Base-by-base conservation (phyloP, 2,113 vertebrate genomes). In the Datnioides undecimradiatus region DNA sequence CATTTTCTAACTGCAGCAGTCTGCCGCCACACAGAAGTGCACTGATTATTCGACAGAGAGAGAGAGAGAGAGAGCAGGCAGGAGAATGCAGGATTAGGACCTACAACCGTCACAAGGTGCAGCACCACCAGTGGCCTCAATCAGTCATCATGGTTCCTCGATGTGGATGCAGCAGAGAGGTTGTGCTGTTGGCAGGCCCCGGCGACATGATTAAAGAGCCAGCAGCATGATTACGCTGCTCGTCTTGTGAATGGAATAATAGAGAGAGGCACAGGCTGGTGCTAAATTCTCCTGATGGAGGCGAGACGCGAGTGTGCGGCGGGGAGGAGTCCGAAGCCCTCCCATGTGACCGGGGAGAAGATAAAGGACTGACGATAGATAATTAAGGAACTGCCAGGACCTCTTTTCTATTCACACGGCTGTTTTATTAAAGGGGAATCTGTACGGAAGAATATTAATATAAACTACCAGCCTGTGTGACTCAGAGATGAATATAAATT, bases 341-440 rank as follows among this genome's bases (percentile, higher is more conserved):
- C 84, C 86, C 60, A 70, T 76, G 81, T 75, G 79, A 84, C 87
- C 25, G 4, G 19, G 19, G 51, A 49, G 74, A 75, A 91, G 90
- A 93, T 92, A 85, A 93, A 93, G 62, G 66, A 73, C 78, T 73
- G 75, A 80, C 84, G 84, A 87, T 76, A 84, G 88, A 93, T 93
- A 91, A 94, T 94, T 92, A 94, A 92, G 86, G 73, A 86, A 88
- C 58, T 83, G 84, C 79, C 82, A 73, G 81, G 64, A 64, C 80
- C 86, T 85, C 65, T 23, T 90, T 82, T 85, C 82, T 78, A 65
- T 87, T 83, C 84, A 80, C 85, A 64, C 38, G 62, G 76, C 88
- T 84, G 83, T 90, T 92, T 90, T 90, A 92, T 88, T 86, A 90
- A 89, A 78, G 41, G 67, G 83, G 72, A 71, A 76, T 85, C 77